Conservation (phyloP, 30 jellyfish, hydroid and myxozoan genomes). For the Hydractinia symbiolongicarpus region DNA sequence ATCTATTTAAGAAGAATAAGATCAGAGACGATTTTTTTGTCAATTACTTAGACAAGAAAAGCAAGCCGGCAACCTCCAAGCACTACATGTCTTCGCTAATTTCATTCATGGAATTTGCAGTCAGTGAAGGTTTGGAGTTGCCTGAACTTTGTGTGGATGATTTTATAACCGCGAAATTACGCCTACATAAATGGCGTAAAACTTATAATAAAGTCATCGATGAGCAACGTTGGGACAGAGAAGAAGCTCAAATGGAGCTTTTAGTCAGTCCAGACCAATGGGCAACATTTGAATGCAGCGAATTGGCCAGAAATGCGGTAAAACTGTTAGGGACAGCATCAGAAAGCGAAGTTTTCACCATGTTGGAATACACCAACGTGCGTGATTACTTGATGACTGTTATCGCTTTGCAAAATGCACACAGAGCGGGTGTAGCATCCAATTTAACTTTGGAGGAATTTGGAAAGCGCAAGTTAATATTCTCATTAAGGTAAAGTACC, state of each 20-base stretch:
- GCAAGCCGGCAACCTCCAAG: not conserved
- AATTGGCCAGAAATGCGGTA: constrained; percentile 3
- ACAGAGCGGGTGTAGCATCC: not conserved
- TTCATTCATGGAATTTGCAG: not conserved
- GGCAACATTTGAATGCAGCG: not conserved
- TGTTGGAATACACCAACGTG: not conserved
- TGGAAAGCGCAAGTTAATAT: not conserved
- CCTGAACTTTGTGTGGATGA: not conserved
- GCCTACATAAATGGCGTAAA: not conserved
- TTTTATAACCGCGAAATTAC: not conserved
- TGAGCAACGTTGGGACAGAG: not conserved
- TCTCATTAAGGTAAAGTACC: not conserved
- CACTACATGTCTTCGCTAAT: constrained; percentile 3
- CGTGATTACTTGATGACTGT: not conserved
- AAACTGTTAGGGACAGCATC: not conserved
- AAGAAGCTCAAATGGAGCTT: not conserved
- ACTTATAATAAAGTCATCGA: not conserved
- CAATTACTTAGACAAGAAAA: not conserved
- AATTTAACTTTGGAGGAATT: not conserved
- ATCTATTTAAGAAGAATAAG: not conserved
- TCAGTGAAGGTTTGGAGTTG: not conserved
- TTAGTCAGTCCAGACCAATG: not conserved
- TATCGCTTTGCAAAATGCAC: not conserved
- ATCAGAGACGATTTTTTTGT: not conserved
- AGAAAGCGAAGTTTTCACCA: not conserved